These are phyloP conservation scores for Trissonchulus latispiculum DNA, from an alignment of 2,888 invertebrate species.

Conservation along the genomic window DNA sequence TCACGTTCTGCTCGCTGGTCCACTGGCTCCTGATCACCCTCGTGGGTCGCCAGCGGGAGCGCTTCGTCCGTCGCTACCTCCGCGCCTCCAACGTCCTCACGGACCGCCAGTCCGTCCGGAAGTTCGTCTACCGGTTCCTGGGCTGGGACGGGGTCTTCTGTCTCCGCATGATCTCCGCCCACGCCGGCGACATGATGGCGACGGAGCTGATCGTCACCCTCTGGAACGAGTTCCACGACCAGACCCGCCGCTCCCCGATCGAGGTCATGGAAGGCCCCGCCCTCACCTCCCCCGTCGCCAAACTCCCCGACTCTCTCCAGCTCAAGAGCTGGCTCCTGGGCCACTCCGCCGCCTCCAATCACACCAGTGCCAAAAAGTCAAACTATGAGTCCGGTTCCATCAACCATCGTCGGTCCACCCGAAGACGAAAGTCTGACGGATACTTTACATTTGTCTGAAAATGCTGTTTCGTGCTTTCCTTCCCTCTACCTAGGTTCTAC, in stretches of 20 bases:
- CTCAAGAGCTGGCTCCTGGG: slow-evolving; percentile 40
- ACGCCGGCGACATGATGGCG: slow-evolving; percentile 44
- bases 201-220: slow-evolving; percentile 42
- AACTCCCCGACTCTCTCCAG: slow-evolving; percentile 39
- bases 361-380: slow-evolving; percentile 35
- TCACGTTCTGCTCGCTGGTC: slow-evolving; percentile 39
- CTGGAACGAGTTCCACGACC: slow-evolving; percentile 44
- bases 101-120: slow-evolving; percentile 43
- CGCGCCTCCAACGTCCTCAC: slow-evolving; percentile 44
- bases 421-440: slow-evolving; percentile 43
- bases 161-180: slow-evolving; percentile 44
- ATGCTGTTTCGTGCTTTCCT: no score
- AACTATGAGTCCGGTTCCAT: background rate
- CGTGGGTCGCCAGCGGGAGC: slow-evolving; percentile 43
- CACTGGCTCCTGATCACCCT: slow-evolving; percentile 43
- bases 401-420: slow-evolving; percentile 20
- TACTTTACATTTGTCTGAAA: slow-evolving; percentile 44
- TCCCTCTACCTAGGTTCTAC: no score
- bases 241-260: slow-evolving; percentile 39
- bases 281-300: slow-evolving; percentile 32
- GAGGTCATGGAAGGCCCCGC: slow-evolving; percentile 44
- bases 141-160: slow-evolving; percentile 44
- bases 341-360: slow-evolving; percentile 39
- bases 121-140: slow-evolving; percentile 44
- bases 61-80: slow-evolving; percentile 42